phyloP scores from a whole-genome alignment of 2,888 invertebrate species.

The Syrphus vitripennis region DNA sequence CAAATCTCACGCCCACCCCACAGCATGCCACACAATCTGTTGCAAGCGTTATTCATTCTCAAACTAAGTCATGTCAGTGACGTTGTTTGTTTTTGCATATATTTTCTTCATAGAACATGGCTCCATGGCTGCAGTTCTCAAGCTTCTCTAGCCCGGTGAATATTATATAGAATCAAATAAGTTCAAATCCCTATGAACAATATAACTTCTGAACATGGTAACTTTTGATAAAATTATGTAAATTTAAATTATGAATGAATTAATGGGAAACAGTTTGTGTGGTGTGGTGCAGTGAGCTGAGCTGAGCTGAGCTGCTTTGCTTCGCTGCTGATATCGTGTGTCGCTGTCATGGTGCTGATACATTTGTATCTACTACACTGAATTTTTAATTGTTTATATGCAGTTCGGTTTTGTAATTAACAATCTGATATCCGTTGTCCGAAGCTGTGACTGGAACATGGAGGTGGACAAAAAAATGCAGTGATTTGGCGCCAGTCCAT shows the following conservation, averaged over 20 bases:
- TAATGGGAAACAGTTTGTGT: conserved; percentile 42
- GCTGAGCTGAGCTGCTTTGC: conserved; percentile 31
- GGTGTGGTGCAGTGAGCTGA: no score
- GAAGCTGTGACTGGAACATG: conserved; percentile 3
- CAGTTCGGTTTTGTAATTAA: conserved; percentile 55
- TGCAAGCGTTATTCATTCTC: conserved; percentile 24
- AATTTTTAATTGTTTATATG: conserved; percentile 63
- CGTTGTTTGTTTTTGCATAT: conserved; percentile 48
- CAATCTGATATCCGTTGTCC: conserved; percentile 34
- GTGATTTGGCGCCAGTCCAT: conserved; percentile 63
- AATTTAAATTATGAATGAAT: conserved; percentile 68
- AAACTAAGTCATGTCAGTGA: conserved; percentile 17
- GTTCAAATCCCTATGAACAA: conserved; percentile 15
- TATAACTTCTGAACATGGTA: conserved; percentile 38
- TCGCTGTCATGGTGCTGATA: conserved; percentile 18
- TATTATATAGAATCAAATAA: conserved; percentile 34
- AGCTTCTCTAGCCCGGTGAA: neutral
- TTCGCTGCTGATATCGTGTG: conserved; percentile 7
- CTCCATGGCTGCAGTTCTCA: neutral
- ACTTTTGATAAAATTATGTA: conserved; percentile 62
- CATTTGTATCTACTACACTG: conserved; percentile 34
- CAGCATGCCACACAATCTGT: conserved; percentile 46
- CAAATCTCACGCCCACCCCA: conserved; percentile 63
- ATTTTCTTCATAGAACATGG: neutral
- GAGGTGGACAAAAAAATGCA: conserved; percentile 57